Conservation (phyloP, 1,140 invertebrate species). For the Liolophura sinensis region DNA sequence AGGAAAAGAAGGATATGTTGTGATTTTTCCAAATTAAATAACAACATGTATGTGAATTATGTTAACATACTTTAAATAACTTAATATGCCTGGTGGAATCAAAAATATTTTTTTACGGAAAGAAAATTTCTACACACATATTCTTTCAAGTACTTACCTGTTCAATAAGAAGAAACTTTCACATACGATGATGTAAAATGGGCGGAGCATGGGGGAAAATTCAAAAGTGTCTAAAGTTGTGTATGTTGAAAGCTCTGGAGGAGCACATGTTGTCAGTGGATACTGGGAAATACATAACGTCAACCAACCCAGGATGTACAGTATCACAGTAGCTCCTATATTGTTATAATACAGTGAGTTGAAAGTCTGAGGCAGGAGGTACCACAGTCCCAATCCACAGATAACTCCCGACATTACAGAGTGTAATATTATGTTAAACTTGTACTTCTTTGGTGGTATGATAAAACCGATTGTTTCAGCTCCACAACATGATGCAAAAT, state of each 20-base stretch:
- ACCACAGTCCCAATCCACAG: constrained; percentile 46
- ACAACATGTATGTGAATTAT: not conserved
- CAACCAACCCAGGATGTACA: constrained; percentile 56
- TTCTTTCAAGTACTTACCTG: constrained; percentile 32
- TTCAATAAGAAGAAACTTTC: constrained; percentile 40
- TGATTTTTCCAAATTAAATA: not conserved
- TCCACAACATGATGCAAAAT: constrained; percentile 53
- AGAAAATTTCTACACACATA: constrained; percentile 11
- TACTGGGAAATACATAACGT: constrained; percentile 54
- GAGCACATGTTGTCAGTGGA: constrained; percentile 49
- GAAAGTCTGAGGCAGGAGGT: constrained; percentile 46
- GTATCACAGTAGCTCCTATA: constrained; percentile 40
- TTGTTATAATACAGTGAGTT: constrained; percentile 38
- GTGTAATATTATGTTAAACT: constrained; percentile 51
- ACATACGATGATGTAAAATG: constrained; percentile 51
- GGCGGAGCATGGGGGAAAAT: constrained; percentile 48
- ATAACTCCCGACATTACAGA: constrained; percentile 47
- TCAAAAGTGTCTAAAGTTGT: constrained; percentile 54
- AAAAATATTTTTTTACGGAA: too few species aligned
- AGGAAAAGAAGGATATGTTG: constrained; percentile 16
- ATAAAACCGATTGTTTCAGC: constrained; percentile 52
- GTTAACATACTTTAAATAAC: too few species aligned
- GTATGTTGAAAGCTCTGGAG: constrained; percentile 57
- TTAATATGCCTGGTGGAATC: too few species aligned
- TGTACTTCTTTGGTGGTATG: constrained; percentile 50